These are phyloP conservation scores for Drosophila mercatorum DNA, from an alignment of 2,888 invertebrate species.

Conservation along the genomic window DNA sequence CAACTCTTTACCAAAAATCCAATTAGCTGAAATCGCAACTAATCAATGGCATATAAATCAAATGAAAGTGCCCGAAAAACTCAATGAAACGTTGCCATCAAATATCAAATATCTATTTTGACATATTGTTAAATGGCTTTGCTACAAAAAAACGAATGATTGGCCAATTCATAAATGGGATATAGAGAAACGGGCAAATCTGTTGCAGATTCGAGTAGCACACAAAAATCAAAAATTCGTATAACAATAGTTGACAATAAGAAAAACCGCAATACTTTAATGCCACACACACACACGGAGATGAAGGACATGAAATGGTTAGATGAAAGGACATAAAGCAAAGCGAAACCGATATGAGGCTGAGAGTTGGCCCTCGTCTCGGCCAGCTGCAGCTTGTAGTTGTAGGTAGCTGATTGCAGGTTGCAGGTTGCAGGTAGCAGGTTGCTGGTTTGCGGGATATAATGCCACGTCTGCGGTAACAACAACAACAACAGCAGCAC, in stretches of 20 bases:
- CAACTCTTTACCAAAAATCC: not conserved
- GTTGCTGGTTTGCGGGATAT: slow-evolving; percentile 45
- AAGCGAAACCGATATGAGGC: slow-evolving; percentile 49
- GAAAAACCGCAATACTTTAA: slow-evolving; percentile 68
- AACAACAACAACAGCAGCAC: slow-evolving; percentile 30
- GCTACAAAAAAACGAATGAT: not conserved
- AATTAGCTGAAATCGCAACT: slow-evolving; percentile 1
- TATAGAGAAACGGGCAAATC: slow-evolving; percentile 5
- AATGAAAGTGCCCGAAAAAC: not conserved
- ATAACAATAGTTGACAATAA: slow-evolving; percentile 70
- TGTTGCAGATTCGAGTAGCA: slow-evolving; percentile 16
- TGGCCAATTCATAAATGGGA: slow-evolving; percentile 20
- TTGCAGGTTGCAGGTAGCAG: slow-evolving; percentile 21
- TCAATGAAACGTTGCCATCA: not conserved
- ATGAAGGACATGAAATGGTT: slow-evolving; percentile 48
- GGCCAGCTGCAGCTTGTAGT: slow-evolving; percentile 28
- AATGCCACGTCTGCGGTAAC: slow-evolving; percentile 69
- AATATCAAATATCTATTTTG: slow-evolving; percentile 21
- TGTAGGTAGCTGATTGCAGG: slow-evolving; percentile 32
- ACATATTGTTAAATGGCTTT: slow-evolving; percentile 31
- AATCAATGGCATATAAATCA: not conserved
- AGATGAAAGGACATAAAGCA: slow-evolving; percentile 61
- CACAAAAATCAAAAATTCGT: slow-evolving; percentile 59
- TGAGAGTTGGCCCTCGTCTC: slow-evolving; percentile 34
- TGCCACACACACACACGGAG: slow-evolving; percentile 24